These are phyloP conservation scores for Hoplias malabaricus DNA, from an alignment of 2,113 vertebrate genomes.

Conservation along the genomic window DNA sequence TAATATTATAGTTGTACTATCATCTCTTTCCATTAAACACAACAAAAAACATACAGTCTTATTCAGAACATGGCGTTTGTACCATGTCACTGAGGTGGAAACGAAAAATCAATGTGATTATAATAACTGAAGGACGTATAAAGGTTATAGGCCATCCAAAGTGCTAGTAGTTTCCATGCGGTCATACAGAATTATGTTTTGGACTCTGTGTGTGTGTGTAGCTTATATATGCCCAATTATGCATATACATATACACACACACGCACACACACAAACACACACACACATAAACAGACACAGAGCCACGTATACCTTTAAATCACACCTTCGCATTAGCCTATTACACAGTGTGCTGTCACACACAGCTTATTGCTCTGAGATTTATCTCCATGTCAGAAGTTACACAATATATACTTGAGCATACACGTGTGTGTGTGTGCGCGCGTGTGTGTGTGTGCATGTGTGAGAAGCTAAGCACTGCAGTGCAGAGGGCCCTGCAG, in stretches of 20 bases:
- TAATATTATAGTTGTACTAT: too few species aligned
- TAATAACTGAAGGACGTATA: not conserved
- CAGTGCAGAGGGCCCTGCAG: not conserved
- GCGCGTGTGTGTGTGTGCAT: conserved; percentile 5
- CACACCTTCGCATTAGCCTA: too few species aligned
- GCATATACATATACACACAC: too few species aligned
- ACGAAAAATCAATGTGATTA: too few species aligned
- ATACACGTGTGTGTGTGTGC: not conserved
- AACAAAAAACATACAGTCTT: not conserved
- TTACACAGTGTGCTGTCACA: too few species aligned
- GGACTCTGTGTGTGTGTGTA: not conserved
- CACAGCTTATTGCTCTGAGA: not conserved
- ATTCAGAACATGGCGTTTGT: too few species aligned
- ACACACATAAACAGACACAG: not conserved
- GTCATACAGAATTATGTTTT: too few species aligned
- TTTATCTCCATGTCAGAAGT: not conserved
- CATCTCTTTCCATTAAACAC: too few species aligned
- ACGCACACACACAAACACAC: not conserved
- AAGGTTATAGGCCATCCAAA: not conserved
- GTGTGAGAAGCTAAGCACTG: conserved; percentile 7
- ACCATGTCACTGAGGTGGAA: too few species aligned
- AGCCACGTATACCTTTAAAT: not conserved
- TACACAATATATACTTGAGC: not conserved
- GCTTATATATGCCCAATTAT: too few species aligned
- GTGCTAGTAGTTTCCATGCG: too few species aligned